These are phyloP conservation scores for Masticophis lateralis DNA, from an alignment of 2,797 vertebrate genomes.

Conservation along the genomic window DNA sequence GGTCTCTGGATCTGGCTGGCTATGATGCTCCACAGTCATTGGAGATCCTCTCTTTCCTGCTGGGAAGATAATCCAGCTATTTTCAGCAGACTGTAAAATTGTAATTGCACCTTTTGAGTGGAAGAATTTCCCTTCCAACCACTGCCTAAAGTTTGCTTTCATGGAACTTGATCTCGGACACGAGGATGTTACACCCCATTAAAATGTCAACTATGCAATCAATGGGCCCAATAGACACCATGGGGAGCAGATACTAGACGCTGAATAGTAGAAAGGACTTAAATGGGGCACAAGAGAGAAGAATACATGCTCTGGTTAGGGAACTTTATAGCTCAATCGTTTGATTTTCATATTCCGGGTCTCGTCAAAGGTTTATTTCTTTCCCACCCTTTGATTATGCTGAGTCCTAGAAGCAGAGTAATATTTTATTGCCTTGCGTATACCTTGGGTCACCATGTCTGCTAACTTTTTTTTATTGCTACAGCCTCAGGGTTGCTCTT, in stretches of 20 bases:
- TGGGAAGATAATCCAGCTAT: slow-evolving; percentile 23
- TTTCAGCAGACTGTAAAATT: slow-evolving; percentile 46
- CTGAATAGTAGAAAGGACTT: neutral
- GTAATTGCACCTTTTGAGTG: slow-evolving; percentile 40
- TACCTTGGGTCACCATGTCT: neutral
- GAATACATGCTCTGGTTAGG: slow-evolving; percentile 3
- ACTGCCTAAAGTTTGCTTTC: slow-evolving; percentile 37
- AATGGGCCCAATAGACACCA: neutral
- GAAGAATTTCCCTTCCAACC: slow-evolving; percentile 39
- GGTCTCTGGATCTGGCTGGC: slow-evolving; percentile 47
- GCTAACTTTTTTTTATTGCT: neutral
- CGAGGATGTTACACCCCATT: slow-evolving; percentile 27
- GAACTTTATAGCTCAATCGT: neutral
- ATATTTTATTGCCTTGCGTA: slow-evolving; percentile 10
- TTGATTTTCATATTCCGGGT: slow-evolving; percentile 2
- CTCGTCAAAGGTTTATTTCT: slow-evolving; percentile 13
- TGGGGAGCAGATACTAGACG: neutral
- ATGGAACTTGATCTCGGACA: neutral
- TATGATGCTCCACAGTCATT: slow-evolving; percentile 35
- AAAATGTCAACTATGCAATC: slow-evolving; percentile 15
- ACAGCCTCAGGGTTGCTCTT: neutral
- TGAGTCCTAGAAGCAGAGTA: slow-evolving; percentile 4
- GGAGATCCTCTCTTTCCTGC: slow-evolving; percentile 49
- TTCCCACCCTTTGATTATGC: slow-evolving; percentile 14
- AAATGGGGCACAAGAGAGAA: slow-evolving; percentile 3